Evolutionary conservation across 2,797 vertebrate species (phyloP).

Genomic region (Acrossocheilus fasciatus): DNA sequence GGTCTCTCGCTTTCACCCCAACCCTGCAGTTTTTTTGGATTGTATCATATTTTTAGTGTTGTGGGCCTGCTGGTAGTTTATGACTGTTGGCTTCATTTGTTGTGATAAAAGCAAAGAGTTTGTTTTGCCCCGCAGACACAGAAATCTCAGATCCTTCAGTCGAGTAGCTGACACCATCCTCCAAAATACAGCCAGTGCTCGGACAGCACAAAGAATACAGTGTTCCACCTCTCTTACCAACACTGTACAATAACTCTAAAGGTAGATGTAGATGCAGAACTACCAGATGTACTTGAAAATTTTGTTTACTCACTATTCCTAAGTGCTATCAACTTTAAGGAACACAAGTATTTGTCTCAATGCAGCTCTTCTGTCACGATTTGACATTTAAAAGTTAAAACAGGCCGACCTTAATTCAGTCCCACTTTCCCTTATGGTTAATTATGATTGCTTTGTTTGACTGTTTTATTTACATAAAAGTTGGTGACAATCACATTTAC

Average conservation of each 20-base stretch:
- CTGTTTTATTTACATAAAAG: neutral
- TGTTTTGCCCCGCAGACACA: conserved; percentile 32
- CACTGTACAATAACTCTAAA: neutral
- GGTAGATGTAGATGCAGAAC: neutral
- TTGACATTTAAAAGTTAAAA: neutral
- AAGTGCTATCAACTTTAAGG: neutral
- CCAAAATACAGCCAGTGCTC: conserved; percentile 77
- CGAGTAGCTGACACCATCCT: conserved; percentile 74
- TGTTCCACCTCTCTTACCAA: neutral
- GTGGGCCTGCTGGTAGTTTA: conserved; percentile 14
- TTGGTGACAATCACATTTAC: neutral
- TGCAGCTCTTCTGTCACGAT: neutral
- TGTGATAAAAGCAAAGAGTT: conserved; percentile 12
- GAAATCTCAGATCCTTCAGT: conserved; percentile 62
- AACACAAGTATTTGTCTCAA: conserved; percentile 2
- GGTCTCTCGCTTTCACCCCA: conserved; percentile 8
- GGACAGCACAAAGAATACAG: conserved; percentile 44
- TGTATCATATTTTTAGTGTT: neutral
- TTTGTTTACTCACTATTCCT: neutral
- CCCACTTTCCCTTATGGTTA: neutral
- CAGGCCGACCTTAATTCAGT: neutral
- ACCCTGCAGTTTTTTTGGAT: neutral
- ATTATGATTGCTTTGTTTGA: neutral
- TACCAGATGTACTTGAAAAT: neutral
- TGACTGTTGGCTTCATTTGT: conserved; percentile 20